Conservation (phyloP, 2,888 invertebrate genomes). For the Sminthurinus aureus region DNA sequence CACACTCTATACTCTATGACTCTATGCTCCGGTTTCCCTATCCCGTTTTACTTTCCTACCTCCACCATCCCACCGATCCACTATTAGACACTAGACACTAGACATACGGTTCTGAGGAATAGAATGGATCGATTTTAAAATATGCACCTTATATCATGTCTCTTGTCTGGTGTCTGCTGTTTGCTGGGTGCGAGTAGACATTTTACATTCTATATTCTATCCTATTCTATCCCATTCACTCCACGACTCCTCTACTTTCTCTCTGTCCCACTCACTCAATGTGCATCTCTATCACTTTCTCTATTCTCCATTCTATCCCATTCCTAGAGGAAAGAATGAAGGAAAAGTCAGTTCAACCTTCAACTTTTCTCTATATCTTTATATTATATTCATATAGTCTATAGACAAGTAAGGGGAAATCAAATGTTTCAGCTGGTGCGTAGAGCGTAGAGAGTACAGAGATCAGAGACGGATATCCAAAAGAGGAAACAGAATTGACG, state of each 20-base stretch:
- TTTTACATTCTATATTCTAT: too few species aligned
- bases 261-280: constrained; percentile 4
- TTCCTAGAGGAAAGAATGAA: neutral
- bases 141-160: constrained; percentile 8
- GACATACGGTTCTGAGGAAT: too few species aligned
- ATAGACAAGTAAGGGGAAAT: neutral
- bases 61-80: neutral
- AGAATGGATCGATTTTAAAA: constrained; percentile 27
- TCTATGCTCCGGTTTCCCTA: neutral
- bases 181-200: neutral
- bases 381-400: neutral
- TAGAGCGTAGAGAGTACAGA: constrained; percentile 12
- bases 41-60: neutral
- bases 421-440: constrained; percentile 12
- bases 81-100: too few species aligned
- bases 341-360: neutral
- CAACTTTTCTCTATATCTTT: neutral
- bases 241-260: constrained; percentile 7
- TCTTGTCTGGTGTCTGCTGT: too few species aligned
- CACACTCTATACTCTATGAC: neutral
- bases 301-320: neutral
- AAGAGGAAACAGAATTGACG: constrained; percentile 16
- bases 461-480: constrained; percentile 17
- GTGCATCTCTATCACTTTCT: neutral
- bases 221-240: too few species aligned